Conservation (phyloP, 2,797 vertebrate species). For the Leptoclinus maculatus region DNA sequence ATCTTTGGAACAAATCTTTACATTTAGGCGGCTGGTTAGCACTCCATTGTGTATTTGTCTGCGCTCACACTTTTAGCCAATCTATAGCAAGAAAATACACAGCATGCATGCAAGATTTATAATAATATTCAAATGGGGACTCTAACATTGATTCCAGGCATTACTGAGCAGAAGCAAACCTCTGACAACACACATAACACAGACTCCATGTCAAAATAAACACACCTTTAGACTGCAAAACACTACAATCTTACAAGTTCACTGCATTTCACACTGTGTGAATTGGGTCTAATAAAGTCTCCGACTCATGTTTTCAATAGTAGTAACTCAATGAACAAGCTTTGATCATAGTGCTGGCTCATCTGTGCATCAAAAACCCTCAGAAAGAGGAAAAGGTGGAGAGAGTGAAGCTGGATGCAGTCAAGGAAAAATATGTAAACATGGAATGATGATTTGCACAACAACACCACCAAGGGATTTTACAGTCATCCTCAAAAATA, state of each 20-base stretch:
- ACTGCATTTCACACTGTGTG: not conserved
- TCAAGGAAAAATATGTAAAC: not conserved
- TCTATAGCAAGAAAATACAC: not conserved
- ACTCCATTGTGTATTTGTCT: not conserved
- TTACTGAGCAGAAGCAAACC: conserved; percentile 1
- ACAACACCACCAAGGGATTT: not conserved
- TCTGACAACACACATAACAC: not conserved
- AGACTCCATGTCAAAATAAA: conserved; percentile 10
- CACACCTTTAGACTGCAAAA: not conserved
- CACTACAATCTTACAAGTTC: not conserved
- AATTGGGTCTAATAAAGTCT: not conserved
- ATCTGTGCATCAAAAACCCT: not conserved
- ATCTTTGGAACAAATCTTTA: conserved; percentile 15
- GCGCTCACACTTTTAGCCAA: not conserved
- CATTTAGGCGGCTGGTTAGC: conserved; percentile 11
- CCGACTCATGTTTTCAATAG: not conserved
- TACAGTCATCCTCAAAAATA: not conserved
- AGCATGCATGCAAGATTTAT: not conserved
- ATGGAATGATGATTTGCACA: not conserved
- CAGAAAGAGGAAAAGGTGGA: not conserved
- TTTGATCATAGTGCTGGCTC: not conserved
- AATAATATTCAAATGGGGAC: not conserved
- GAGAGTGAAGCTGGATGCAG: not conserved
- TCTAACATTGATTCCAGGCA: not conserved
- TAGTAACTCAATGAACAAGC: not conserved